Evolutionary conservation across 2,113 vertebrate species (phyloP).

Genomic region (Nycticebus coucang): DNA sequence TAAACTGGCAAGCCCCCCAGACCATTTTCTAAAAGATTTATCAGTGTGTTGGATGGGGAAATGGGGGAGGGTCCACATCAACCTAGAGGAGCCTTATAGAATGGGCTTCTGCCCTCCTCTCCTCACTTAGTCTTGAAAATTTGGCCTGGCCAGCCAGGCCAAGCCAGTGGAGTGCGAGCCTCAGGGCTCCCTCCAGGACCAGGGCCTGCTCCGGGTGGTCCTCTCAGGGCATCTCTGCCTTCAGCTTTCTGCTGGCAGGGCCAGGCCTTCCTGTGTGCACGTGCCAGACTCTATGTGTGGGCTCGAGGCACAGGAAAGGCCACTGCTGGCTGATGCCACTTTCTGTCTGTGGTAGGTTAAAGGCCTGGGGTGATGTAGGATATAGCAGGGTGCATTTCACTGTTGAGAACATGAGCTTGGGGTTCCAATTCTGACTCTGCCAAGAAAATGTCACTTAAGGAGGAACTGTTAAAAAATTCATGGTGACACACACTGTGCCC

Average conservation of each 20-base stretch:
- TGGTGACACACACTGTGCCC: not conserved
- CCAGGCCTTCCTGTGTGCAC: not conserved
- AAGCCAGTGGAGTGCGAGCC: not conserved
- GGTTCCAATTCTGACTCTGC: not conserved
- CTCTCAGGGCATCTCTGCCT: not conserved
- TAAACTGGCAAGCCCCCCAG: not conserved
- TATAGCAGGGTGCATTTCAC: not conserved
- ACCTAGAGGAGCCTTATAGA: not conserved
- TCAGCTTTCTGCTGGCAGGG: not conserved
- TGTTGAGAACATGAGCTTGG: not conserved
- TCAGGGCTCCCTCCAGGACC: not conserved
- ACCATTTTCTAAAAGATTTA: not conserved
- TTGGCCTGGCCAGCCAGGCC: not conserved
- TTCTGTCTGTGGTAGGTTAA: not conserved
- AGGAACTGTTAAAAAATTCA: not conserved
- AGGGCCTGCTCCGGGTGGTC: not conserved
- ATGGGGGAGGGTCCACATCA: not conserved
- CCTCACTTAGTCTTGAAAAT: not conserved
- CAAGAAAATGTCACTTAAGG: not conserved
- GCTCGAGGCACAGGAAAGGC: not conserved
- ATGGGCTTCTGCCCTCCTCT: not conserved
- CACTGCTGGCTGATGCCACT: not conserved
- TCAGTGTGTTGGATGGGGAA: not conserved
- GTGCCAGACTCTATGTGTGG: not conserved
- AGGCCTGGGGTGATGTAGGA: not conserved